A percentile compares a stretch with the other conserved stretches of the same genome.
Conservation (phyloP, 1,140 invertebrate genomes). For the Drosophila lini region DNA sequence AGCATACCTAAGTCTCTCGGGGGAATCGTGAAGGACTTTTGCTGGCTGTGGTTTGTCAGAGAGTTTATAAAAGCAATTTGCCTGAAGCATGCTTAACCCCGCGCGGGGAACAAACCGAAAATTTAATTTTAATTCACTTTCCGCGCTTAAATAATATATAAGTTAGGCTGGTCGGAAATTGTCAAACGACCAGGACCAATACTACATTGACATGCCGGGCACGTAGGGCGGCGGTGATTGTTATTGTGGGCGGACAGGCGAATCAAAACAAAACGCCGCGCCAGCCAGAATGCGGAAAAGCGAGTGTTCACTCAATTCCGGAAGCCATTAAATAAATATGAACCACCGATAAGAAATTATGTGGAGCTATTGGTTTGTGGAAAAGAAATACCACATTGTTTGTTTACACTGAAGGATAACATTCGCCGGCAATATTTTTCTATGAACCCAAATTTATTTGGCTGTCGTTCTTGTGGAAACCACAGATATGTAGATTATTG, state of each 20-base stretch:
- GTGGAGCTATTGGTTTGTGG: constrained; percentile 5
- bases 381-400: constrained; percentile 17
- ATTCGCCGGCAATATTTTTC: background rate
- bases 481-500: background rate
- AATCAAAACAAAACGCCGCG: constrained; percentile 24
- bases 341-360: constrained; percentile 5
- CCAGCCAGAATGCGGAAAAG: constrained; percentile 8
- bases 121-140: constrained; percentile 75
- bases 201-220: constrained; percentile 59
- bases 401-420: background rate
- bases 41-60: constrained; percentile 51
- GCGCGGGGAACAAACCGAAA: constrained; percentile 23
- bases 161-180: constrained; percentile 48
- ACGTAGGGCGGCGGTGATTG: constrained; percentile 38
- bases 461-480: background rate
- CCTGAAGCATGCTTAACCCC: constrained; percentile 43
- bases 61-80: constrained; percentile 78
- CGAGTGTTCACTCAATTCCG: constrained; percentile 14
- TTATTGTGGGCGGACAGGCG: constrained; percentile 11
- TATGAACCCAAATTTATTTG: background rate
- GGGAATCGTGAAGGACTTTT: constrained; percentile 37
- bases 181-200: constrained; percentile 22
- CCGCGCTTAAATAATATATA: constrained; percentile 68
- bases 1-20: constrained; percentile 9
- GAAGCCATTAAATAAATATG: constrained; percentile 19